A percentile compares a stretch with the other conserved stretches of the same genome.
Conservation (phyloP, 2,113 vertebrate species). For the Paracyprichromis sp. region DNA sequence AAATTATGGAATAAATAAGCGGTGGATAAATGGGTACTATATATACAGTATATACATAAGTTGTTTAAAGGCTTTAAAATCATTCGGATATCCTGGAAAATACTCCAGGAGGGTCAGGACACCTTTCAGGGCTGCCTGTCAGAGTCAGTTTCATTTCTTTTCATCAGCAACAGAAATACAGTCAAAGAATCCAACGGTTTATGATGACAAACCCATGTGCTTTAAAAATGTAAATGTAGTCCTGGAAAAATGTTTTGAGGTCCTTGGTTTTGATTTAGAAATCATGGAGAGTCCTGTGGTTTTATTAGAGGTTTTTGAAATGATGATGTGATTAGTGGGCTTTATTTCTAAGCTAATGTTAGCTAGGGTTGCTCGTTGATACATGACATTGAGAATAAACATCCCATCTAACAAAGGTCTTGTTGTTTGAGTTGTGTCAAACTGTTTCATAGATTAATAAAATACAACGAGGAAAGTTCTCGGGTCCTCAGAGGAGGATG, state of each 20-base stretch:
- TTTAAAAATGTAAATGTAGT: neutral
- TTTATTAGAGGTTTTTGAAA: neutral
- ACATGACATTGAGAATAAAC: neutral
- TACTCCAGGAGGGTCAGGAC: neutral
- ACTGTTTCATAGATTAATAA: neutral
- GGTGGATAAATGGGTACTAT: neutral
- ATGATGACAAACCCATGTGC: neutral
- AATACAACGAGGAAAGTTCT: neutral
- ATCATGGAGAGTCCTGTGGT: neutral
- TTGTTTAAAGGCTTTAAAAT: neutral
- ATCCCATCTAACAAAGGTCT: neutral
- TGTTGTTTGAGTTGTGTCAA: neutral
- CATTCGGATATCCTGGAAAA: neutral
- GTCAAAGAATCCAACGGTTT: neutral
- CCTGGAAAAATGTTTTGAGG: neutral
- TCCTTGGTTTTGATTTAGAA: neutral
- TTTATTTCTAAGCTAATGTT: neutral
- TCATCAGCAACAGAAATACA: neutral
- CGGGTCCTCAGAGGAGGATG: neutral
- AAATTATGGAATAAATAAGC: neutral
- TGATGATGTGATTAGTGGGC: neutral
- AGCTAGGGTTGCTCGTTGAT: neutral
- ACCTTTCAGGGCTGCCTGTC: neutral
- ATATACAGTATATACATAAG: neutral
- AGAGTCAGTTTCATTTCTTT: neutral